Base-by-base conservation (phyloP, 1,140 invertebrate genomes). In the Monomorium pharaonis region DNA sequence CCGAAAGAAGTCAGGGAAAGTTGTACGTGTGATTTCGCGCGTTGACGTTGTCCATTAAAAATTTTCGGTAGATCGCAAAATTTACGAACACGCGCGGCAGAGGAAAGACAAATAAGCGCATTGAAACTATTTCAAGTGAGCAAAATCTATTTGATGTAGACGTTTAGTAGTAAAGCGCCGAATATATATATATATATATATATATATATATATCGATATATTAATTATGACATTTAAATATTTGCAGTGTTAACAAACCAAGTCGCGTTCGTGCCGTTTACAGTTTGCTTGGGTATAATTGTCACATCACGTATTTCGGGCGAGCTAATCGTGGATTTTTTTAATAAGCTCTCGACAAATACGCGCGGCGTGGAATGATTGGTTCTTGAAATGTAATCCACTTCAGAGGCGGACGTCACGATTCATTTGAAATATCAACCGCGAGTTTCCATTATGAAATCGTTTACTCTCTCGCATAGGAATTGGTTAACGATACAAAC, bases 391-490 rank as follows among this genome's bases (percentile, higher is more conserved):
- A 85, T 80, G 49, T 85, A 85, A 85, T 85, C 47, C 84, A 80
- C 62, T 30, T 85, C 84, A 69, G 84, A 81, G 77, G n/a, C 51
- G 30, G 37, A 69, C 16, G 76, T 69, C 84, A 69, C 84, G 84
- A 85, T 85, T 81, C 63, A 80, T 85, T 69, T 76, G 85, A 87
- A 87, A 76, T 89, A 87, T 60, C 85, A 86, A 86, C 72, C 85
- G 42, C 85, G 88, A 84, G 89, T 87, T 89, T 89, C 88, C 89
- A 90, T 90, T 89, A 89, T 78, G 88, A 89, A 80, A 87, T 89
- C 88, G 85, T 90, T 87, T 85, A 85, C 74, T 87, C 74, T 87
- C 86, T 69, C 24, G 56, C 58, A 27, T 51, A 42, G 62, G 37
- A 70, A 44, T 21, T 54, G 88, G 63, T 86, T 90, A 90, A 88